Percentiles rank a stretch among this genome's conserved stretches.
These are phyloP conservation scores for Neodon shergylaensis DNA, from an alignment of 2,113 vertebrate species.

Conservation along the genomic window DNA sequence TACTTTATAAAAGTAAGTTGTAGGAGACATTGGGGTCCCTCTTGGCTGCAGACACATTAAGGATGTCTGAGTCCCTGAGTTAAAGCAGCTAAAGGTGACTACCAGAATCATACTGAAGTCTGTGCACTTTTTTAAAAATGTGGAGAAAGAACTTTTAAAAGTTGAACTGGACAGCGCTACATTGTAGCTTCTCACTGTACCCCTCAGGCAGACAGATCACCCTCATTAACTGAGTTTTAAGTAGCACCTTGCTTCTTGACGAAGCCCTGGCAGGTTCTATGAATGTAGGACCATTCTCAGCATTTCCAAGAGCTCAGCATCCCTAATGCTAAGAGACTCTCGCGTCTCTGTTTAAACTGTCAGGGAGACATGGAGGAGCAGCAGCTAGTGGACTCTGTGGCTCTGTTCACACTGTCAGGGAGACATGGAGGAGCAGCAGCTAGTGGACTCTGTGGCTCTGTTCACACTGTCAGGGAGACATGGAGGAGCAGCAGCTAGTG, in stretches of 20 bases:
- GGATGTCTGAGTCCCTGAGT: background rate
- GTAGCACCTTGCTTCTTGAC: background rate
- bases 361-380: background rate
- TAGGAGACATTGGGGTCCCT: too few species aligned
- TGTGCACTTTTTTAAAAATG: background rate
- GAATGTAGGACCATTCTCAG: background rate
- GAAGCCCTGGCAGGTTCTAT: background rate
- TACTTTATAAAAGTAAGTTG: background rate
- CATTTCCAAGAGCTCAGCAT: background rate
- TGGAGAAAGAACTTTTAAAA: background rate
- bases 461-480: conserved; percentile 28
- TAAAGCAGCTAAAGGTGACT: background rate
- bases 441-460: background rate
- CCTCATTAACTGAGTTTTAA: fast-evolving
- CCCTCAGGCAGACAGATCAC: background rate
- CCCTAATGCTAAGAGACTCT: background rate
- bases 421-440: background rate
- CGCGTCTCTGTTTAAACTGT: background rate
- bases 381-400: background rate
- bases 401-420: conserved; percentile 34
- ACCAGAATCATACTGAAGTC: background rate
- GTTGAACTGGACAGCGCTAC: background rate
- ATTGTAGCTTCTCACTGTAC: background rate
- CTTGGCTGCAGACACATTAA: background rate
- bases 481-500: fast-evolving